Base-by-base conservation (phyloP, 2,797 vertebrate genomes). In the Bryconaethiops microstoma region DNA sequence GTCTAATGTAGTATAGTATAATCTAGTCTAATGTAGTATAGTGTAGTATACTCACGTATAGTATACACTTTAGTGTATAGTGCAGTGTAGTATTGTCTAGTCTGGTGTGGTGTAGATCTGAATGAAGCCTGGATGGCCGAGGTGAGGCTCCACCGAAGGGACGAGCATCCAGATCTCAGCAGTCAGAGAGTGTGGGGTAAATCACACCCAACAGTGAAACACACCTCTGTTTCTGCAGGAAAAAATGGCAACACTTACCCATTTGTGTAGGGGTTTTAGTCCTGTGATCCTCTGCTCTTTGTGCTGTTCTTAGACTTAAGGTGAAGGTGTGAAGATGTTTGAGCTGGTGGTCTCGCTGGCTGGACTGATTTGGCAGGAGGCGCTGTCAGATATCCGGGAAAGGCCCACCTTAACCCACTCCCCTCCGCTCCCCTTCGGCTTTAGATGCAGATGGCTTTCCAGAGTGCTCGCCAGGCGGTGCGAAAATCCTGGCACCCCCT, bases 401-500 rank as follows among this genome's bases (percentile, higher is more conserved):
- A 88, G 89, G 88, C 88, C 89, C 89, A 88, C 87, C 82, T 86
- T 86, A 83, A 86, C 84, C 88, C 87, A 78, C 87, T 77, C 79
- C 76, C 79, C 84, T 83, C 84, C 78, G 76, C 69, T 76, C 76
- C 59, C 60, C 65, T 45, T 40, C 40, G 19, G 29, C 73, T 77
- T 77, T 68, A 25, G 62, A 48, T 70, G 60, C 57, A 59, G 14
- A 48, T 10, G 12, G 9, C n/a, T 68, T 3, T 42, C 64, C 39
- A 42, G 1, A 71, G 54, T 69, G 74, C 55, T 78, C 45, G 59
- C 14, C 75, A 70, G n/a, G 68, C 69, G 64, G 67, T 50, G 72
- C 64, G 35, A 67, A 60, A 64, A 76, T 42, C 78, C 68, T 63
- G n/a, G 60, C 25, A 59, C 52, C 59, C 77, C 50, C 35, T 2